A percentile compares a stretch with the other conserved stretches of the same genome.
phyloP scores from a whole-genome alignment of 2,888 invertebrate species.

The Tyria jacobaeae region DNA sequence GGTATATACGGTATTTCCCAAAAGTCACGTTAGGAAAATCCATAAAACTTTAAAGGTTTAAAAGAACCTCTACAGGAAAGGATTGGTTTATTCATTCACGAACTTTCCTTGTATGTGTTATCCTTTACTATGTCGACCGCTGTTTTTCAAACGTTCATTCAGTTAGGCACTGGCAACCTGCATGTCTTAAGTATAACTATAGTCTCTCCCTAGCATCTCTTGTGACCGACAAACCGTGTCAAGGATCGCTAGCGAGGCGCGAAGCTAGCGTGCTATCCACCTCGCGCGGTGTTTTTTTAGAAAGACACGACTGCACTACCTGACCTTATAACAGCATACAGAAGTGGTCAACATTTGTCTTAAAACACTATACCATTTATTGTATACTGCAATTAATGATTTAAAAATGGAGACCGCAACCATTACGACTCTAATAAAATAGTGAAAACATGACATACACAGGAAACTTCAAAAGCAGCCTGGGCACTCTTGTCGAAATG shows the following conservation, averaged over 20 bases:
- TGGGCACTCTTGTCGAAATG: not conserved
- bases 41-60: no score
- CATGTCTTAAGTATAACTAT: slow-evolving; percentile 12
- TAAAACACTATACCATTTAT: slow-evolving; percentile 4
- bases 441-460: not conserved
- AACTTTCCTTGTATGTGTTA: no score
- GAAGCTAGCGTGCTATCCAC: slow-evolving; percentile 57
- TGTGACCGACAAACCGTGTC: slow-evolving; percentile 60
- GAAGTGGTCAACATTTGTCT: slow-evolving; percentile 34
- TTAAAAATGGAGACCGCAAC: no score
- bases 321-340: slow-evolving; percentile 55
- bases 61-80: no score
- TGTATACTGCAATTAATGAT: not conserved
- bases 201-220: slow-evolving; percentile 13
- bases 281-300: slow-evolving; percentile 49
- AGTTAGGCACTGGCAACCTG: not conserved
- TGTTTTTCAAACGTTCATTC: not conserved
- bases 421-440: no score
- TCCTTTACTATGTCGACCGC: no score
- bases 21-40: no score
- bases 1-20: no score
- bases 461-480: not conserved
- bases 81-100: no score
- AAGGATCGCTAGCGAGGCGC: slow-evolving; percentile 71
- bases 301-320: slow-evolving; percentile 56